Evolutionary conservation across 2,113 vertebrate genomes (phyloP), one percentile per base, ranked within the genome.

Genomic region (Psittacula cyanocephala): DNA sequence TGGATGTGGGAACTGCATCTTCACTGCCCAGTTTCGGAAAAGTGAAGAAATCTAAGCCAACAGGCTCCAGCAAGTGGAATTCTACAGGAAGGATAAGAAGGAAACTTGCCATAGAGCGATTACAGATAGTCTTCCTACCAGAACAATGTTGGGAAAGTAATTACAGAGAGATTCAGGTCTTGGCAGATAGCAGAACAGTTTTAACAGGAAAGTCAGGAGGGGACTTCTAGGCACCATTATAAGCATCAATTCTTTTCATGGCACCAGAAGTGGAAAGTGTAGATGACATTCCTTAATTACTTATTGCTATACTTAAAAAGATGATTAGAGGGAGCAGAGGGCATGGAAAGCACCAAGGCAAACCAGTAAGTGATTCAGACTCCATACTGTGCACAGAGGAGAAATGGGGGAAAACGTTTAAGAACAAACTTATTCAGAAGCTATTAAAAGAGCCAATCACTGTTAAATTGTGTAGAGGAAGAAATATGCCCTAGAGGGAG

Each of bases 351-450:
- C 59, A 86, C 13, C 62, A 65, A 52, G 64, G 67, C 68, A 89
- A 93, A 76, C 55, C 44, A 65, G n/a, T 8, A 86, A 79, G 69
- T 52, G 82, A 83, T 24, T 47, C 70, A 79, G 46, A 82, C 68
- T 84, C 19, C 4, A 41, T 13, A 17, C 39, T 63, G 57, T n/a
- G 57, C 46, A 68, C 0, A 3, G 75, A 41, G n/a, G 43, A 89
- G 79, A 91, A 81, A 71, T 6, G 8, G 14, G 27, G 28, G 19
- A 83, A 75, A 24, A 46, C 2, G 1, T 79, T 90, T 65, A 65
- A 94, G 91, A 93, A 75, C 52, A 95, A 96, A 91, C 68, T 86
- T 91, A 93, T 87, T 95, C 70, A 85, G 74, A 95, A 86, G 90
- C 86, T 77, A 68, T 95, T 96, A 64, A 93, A 96, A 43, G 39